Evolutionary conservation across 2,113 vertebrate species (phyloP).

Genomic region (Equus przewalskii): DNA sequence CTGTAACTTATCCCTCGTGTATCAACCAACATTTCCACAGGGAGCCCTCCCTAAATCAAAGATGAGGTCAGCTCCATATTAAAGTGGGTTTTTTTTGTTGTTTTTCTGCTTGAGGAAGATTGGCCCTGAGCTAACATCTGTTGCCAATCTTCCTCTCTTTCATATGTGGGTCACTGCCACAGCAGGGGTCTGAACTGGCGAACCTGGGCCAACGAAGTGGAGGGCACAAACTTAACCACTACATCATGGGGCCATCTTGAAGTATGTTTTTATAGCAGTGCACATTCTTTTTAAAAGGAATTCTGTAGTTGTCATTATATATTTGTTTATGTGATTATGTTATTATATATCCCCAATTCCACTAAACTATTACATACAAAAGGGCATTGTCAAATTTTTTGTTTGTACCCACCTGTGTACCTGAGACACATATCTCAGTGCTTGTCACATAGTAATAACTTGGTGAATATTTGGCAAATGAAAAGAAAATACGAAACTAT

Average conservation of each 20-base stretch:
- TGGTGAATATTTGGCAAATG: not conserved
- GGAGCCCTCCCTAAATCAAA: not conserved
- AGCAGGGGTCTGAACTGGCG: too few relatives aligned
- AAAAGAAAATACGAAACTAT: not conserved
- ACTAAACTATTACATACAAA: not conserved
- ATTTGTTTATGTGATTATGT: not conserved
- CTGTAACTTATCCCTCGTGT: not conserved
- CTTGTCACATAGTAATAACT: not conserved
- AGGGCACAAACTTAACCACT: too few relatives aligned
- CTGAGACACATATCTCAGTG: not conserved
- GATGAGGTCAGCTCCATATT: not conserved
- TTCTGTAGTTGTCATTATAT: not conserved
- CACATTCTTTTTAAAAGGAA: not conserved
- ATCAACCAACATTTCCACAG: not conserved
- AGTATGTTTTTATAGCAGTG: not conserved
- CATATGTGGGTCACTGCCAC: too few relatives aligned
- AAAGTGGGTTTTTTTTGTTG: not conserved
- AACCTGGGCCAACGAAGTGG: too few relatives aligned
- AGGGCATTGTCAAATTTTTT: not conserved
- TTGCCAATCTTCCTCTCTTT: too few relatives aligned
- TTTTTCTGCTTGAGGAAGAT: too few relatives aligned
- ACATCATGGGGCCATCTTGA: too few relatives aligned
- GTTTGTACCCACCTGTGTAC: not conserved
- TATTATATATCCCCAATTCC: not conserved
- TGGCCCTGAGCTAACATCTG: too few relatives aligned